Percentiles rank a stretch among this genome's conserved stretches.
Evolutionary conservation across 1,140 invertebrate genomes (phyloP).

Genomic region (Lamellibrachia luymesi): DNA sequence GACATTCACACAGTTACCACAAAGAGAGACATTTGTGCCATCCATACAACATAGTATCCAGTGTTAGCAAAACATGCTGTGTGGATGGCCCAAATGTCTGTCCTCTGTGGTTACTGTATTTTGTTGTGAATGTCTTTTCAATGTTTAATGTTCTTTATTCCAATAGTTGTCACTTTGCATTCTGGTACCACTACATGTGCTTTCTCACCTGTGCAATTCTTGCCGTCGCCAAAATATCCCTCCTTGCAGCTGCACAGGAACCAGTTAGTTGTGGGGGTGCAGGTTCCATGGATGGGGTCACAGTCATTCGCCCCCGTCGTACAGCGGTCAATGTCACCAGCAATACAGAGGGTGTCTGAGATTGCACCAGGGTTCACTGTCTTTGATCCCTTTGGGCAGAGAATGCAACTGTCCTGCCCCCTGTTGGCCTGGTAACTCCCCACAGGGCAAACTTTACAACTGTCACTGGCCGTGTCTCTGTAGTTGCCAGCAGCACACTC

Average conservation of each 20-base stretch:
- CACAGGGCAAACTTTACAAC: slow-evolving; percentile 68
- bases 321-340: background rate
- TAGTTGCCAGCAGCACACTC: background rate
- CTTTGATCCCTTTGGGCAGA: slow-evolving; percentile 41
- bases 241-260: background rate
- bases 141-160: too few species aligned
- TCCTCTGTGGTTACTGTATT: too few species aligned
- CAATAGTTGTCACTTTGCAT: too few species aligned
- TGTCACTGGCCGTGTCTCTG: background rate
- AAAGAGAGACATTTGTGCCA: too few species aligned
- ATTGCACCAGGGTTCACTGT: background rate
- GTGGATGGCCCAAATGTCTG: too few species aligned
- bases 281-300: background rate
- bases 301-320: background rate
- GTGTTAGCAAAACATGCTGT: too few species aligned
- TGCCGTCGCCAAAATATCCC: background rate
- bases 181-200: background rate
- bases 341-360: background rate
- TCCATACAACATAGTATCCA: too few species aligned
- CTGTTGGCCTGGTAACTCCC: slow-evolving; percentile 68
- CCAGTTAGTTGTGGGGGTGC: background rate
- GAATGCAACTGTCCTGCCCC: slow-evolving; percentile 55
- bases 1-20: too few species aligned
- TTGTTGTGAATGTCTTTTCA: too few species aligned
- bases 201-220: background rate